phyloP scores from a whole-genome alignment of 2,113 vertebrate genomes.

The Callocephalon fimbriatum region DNA sequence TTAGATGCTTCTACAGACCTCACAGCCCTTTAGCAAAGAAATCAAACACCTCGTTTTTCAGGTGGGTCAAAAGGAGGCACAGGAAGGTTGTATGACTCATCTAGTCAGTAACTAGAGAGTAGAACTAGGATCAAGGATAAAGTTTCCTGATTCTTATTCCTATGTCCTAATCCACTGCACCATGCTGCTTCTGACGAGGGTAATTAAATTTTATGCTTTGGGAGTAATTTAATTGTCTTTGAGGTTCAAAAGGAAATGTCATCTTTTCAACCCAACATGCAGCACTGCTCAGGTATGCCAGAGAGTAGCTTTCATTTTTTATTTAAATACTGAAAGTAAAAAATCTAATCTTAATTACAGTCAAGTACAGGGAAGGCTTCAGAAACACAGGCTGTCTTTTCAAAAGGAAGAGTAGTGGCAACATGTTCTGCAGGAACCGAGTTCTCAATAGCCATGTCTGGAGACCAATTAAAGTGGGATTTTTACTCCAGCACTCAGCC shows the following conservation, averaged over 20 bases:
- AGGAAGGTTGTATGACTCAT: neutral
- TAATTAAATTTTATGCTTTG: conserved; percentile 56
- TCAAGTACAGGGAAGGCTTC: neutral
- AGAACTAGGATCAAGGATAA: neutral
- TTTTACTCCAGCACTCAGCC: conserved; percentile 59
- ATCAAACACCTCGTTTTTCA: neutral
- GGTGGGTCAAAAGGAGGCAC: neutral
- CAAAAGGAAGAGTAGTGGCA: neutral
- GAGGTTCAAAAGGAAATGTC: conserved; percentile 27
- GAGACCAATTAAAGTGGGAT: conserved; percentile 66
- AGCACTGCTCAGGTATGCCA: neutral
- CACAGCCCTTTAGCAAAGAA: neutral
- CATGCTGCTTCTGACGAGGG: conserved; percentile 23
- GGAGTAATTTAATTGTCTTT: conserved; percentile 51
- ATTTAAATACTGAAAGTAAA: conserved; percentile 21
- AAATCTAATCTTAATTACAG: conserved; percentile 27
- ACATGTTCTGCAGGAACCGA: conserved; percentile 43
- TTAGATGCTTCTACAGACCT: neutral
- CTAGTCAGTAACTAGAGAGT: neutral
- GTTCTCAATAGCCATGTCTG: conserved; percentile 41
- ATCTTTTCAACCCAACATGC: neutral
- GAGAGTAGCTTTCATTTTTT: neutral
- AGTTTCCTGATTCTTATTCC: neutral
- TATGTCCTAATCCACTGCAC: neutral
- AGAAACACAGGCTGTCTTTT: conserved; percentile 16